A percentile compares a stretch with the other conserved stretches of the same genome.
Conservation (phyloP, 2,888 invertebrate species). For the Prosapia bicincta region DNA sequence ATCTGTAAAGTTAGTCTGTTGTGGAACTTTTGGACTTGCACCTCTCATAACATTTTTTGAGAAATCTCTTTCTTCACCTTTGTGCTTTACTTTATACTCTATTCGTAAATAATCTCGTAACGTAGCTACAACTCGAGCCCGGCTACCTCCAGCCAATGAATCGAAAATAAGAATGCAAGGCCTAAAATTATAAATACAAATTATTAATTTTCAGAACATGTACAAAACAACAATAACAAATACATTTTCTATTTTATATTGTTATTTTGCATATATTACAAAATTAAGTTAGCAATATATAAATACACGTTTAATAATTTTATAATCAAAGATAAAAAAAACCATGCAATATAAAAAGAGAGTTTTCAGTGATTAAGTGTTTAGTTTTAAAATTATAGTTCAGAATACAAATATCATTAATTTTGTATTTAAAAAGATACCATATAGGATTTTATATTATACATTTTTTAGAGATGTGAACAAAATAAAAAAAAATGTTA, state of each 20-base stretch:
- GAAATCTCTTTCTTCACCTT: slow-evolving; percentile 61
- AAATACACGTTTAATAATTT: neutral
- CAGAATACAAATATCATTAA: no score
- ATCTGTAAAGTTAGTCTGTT: slow-evolving; percentile 95
- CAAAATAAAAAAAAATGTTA: no score
- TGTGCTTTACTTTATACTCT: slow-evolving; percentile 74
- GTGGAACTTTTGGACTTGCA: slow-evolving; percentile 88
- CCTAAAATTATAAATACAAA: slow-evolving; percentile 52
- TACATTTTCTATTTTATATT: no score
- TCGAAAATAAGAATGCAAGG: slow-evolving; percentile 95
- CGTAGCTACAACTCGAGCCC: slow-evolving; percentile 82
- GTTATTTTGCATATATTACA: neutral
- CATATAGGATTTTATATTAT: no score
- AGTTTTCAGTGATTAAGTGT: no score
- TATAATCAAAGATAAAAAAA: no score
- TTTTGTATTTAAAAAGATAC: no score
- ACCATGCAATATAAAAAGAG: no score
- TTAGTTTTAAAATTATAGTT: no score
- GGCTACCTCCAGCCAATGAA: slow-evolving; percentile 76
- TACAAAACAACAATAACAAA: no score
- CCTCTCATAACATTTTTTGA: slow-evolving; percentile 84
- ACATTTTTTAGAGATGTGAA: no score
- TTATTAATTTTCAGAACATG: no score
- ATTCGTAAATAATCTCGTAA: slow-evolving; percentile 87
- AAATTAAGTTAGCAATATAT: neutral